Evolutionary conservation across 2,888 invertebrate genomes (phyloP).

Genomic region (Pyrgus malvae): DNA sequence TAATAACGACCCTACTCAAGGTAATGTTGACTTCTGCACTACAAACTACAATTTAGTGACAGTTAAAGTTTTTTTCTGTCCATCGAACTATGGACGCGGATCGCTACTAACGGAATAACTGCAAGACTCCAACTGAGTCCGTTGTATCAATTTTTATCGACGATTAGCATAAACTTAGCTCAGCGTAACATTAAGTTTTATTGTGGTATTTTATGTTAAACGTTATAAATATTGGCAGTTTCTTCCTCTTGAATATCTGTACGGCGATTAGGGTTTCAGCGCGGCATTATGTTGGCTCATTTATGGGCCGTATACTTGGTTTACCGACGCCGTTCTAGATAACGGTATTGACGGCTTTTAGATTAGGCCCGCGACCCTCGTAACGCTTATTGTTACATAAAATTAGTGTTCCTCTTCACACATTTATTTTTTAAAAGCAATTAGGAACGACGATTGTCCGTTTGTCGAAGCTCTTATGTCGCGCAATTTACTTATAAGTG

Average conservation of each 20-base stretch:
- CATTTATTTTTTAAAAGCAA: constrained; percentile 19
- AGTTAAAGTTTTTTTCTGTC: constrained; percentile 4
- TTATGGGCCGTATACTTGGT: constrained; percentile 71
- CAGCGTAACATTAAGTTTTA: constrained; percentile 61
- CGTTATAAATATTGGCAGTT: constrained; percentile 61
- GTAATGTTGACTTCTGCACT: not conserved
- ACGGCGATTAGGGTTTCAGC: constrained; percentile 54
- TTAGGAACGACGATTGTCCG: constrained; percentile 19
- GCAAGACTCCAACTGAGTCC: constrained; percentile 46
- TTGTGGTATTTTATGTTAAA: constrained; percentile 60
- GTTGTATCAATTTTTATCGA: constrained; percentile 61
- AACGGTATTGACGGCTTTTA: constrained; percentile 67
- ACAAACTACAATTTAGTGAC: not conserved
- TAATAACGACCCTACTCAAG: not conserved
- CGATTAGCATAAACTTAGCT: constrained; percentile 63
- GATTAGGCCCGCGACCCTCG: constrained; percentile 54
- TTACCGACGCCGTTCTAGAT: constrained; percentile 65
- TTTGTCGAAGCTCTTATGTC: constrained; percentile 7
- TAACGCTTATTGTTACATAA: constrained; percentile 49
- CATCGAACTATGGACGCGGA: not conserved
- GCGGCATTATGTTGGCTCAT: constrained; percentile 59
- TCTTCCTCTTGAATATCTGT: constrained; percentile 54
- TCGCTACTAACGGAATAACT: constrained; percentile 38
- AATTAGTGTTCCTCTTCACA: constrained; percentile 46
- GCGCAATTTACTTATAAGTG: constrained; percentile 10